Evolutionary conservation across 2,888 invertebrate genomes (phyloP), one percentile per base, ranked within the genome.

Genomic region (Aricia artaxerxes): DNA sequence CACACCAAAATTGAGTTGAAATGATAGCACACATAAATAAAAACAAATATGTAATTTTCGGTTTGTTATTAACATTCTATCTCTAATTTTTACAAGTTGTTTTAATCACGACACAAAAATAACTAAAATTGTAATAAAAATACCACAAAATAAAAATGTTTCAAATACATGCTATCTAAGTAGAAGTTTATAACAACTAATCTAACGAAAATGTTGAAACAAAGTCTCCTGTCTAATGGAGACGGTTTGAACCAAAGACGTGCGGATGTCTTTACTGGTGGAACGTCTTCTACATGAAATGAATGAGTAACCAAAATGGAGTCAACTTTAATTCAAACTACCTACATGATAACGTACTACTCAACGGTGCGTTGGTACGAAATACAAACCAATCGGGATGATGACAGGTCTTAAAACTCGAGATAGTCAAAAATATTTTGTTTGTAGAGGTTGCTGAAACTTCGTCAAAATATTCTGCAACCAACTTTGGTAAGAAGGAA

Each of bases 371-470:
- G 38, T 31, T 64, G 31, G 69, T 69, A 69, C 13, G 69, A 35
- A 69, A 38, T 69, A 69, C 69, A 69, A 69, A 38, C 69, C 69
- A 69, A 69, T 38, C 13, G 16, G 69, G 69, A 69, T 69, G 69
- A 69, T 69, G 69, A 69, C 38, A 35, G 13, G 69, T 69, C 31
- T 31, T 35, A 31, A 64, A 61, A 61, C 24, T 24, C 64, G 9
- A 69, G 35, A 38, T 0, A 69, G 31, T 9, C 31, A 31, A 64
- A 4, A 64, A 49, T 9, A 64, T 31, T 64, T 35, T 69, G 2
- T 35, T 35, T 0, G 4, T 64, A 64, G 31, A 64, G 1, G 7
- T 57, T 57, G 57, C 4, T 57, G 57, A 57, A 57, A 57, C 1
- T 53, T 3, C 53, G 16, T 16, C 16, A 16, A 57, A 9, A 16